Evolutionary conservation across 2,113 vertebrate species (phyloP).

Genomic region (Pipra filicauda): DNA sequence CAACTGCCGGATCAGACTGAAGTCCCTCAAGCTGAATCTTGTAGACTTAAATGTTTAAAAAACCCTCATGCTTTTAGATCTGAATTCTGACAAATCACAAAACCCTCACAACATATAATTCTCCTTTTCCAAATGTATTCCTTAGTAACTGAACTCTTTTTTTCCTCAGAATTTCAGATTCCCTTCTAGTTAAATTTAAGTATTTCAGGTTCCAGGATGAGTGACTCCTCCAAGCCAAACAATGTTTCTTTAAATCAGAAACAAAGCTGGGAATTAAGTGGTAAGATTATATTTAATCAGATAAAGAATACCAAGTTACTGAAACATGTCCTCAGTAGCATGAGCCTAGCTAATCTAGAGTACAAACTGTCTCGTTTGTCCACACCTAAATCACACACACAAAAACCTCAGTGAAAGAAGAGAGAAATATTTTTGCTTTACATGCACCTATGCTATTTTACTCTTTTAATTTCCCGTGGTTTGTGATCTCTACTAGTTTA

Average conservation of each 20-base stretch:
- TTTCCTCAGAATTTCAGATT: background rate
- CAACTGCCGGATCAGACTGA: background rate
- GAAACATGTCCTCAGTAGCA: background rate
- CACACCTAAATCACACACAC: background rate
- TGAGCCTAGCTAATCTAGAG: background rate
- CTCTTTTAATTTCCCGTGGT: background rate
- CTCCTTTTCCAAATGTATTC: background rate
- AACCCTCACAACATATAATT: background rate
- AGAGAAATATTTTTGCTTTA: background rate
- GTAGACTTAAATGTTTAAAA: background rate
- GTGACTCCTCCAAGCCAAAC: background rate
- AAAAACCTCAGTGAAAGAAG: background rate
- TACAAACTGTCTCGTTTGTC: background rate
- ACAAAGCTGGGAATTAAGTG: background rate
- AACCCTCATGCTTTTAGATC: background rate
- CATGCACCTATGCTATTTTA: background rate
- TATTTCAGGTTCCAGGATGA: background rate
- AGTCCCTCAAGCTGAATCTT: background rate
- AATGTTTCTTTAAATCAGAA: background rate
- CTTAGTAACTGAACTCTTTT: background rate
- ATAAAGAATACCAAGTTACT: background rate
- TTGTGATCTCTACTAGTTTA: background rate
- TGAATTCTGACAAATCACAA: background rate
- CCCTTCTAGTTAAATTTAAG: background rate
- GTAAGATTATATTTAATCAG: background rate